Base-by-base conservation (phyloP, 2,113 vertebrate genomes). In the Nesogale talazaci region DNA sequence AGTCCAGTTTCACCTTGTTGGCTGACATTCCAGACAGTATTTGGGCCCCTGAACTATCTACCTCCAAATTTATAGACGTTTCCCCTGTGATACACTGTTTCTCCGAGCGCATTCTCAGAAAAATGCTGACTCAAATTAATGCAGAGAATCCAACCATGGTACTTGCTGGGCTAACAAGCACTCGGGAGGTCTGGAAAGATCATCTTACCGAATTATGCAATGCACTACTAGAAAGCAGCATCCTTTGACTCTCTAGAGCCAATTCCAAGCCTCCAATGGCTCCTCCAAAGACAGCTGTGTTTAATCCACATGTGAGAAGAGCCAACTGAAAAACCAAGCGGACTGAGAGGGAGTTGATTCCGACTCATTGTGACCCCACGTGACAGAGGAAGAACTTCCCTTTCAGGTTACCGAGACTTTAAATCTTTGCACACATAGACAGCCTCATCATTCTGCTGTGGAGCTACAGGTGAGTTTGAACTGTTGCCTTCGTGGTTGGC, bases 21-120 rank as follows among this genome's bases (percentile, higher is more conserved):
- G 11, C 82, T 72, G 74, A 6, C 20, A 46, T 83, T 82, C 63
- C 75, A 85, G n/a, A 59, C 10, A 52, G 36, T 52, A 31, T 79
- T 22, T 79, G 31, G 79, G 36, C 38, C 70, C 61, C 34, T 69
- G 57, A 92, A 95, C 74, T 75, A 80, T 25, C 42, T 78, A 57
- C 3, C 38, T 86, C 40, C 76, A 88, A 82, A 88, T 90, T 3
- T 57, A 57, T 36, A 25, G 16, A 10, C 9, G n/a, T 67, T 40
- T 63, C 6, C 38, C 15, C n/a, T 36, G 11, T 25, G 9, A n/a
- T 2, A 7, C 31, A 74, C 25, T 46, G 40, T 69, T 84, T 75
- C 36, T 82, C 46, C 76, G 27, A 25, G 27, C 10, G 27, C 40
- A 70, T 5, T 63, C 31, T 15, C 34, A 8, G 46, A 46, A 88